Conservation (phyloP, 2,113 vertebrate genomes). For the Ellobius talpinus region DNA sequence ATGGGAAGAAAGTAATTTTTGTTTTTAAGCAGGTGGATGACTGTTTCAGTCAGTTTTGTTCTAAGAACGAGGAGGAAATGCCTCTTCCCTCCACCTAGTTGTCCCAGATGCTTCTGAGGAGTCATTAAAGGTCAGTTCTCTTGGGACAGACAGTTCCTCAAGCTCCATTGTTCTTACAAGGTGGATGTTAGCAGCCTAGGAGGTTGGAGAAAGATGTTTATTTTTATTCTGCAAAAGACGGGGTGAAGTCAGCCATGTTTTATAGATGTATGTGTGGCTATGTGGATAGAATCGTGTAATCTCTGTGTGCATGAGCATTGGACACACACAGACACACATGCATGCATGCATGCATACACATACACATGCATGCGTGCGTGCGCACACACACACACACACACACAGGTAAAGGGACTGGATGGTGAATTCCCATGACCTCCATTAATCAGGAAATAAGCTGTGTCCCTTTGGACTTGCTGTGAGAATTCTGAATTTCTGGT, state of each 20-base stretch:
- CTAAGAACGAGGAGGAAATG: not conserved
- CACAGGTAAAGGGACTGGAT: not conserved
- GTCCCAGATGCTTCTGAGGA: slow-evolving; percentile 30
- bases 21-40: slow-evolving; percentile 70
- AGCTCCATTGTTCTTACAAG: slow-evolving; percentile 31
- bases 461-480: slow-evolving; percentile 24
- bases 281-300: not conserved
- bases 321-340: not conserved
- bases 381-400: not conserved
- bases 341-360: not conserved
- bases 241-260: not conserved
- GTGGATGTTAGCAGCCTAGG: not conserved
- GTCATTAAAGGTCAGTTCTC: slow-evolving; percentile 56
- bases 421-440: not conserved
- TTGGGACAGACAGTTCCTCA: slow-evolving; percentile 30
- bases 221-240: slow-evolving; percentile 12
- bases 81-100: not conserved
- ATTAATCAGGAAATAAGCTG: slow-evolving; percentile 66
- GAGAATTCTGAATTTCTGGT: slow-evolving; percentile 68
- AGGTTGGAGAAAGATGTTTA: not conserved
- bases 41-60: slow-evolving; percentile 72
- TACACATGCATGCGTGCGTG: not conserved
- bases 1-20: slow-evolving; percentile 68
- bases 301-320: not conserved
- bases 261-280: not conserved